phyloP scores from a whole-genome alignment of 2,113 vertebrate genomes.

The Festucalex cinctus region DNA sequence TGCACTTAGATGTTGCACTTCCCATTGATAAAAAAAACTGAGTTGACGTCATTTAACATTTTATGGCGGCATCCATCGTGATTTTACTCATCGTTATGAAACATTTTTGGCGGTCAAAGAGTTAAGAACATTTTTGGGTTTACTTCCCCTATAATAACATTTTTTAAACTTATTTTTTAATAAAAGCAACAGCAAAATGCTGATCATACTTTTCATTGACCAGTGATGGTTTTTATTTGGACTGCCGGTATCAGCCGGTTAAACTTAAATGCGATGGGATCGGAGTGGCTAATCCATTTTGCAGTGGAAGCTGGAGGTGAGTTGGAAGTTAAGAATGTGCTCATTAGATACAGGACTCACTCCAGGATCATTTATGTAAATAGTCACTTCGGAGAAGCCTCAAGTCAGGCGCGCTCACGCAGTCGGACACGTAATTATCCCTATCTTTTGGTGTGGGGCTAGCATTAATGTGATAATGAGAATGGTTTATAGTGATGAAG shows the following conservation, averaged over 20 bases:
- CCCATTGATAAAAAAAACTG: too few species aligned
- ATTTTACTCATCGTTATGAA: too few species aligned
- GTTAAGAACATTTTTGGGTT: too few species aligned
- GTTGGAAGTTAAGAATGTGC: not conserved
- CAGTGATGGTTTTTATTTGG: too few species aligned
- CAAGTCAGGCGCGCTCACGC: not conserved
- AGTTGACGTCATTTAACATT: too few species aligned
- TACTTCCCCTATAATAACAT: too few species aligned
- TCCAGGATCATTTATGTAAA: not conserved
- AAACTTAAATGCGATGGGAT: not conserved
- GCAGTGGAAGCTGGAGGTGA: not conserved
- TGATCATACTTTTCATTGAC: too few species aligned
- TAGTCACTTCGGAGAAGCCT: slow-evolving; percentile 1
- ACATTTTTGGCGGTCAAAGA: too few species aligned
- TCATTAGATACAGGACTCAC: slow-evolving; percentile 5
- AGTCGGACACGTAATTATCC: not conserved
- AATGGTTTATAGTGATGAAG: slow-evolving; percentile 1
- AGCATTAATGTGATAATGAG: slow-evolving; percentile 4
- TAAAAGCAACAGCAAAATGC: too few species aligned
- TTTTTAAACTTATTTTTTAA: too few species aligned
- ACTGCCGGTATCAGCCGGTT: not conserved
- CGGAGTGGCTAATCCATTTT: not conserved
- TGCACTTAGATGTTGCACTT: too few species aligned
- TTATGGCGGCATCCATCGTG: too few species aligned
- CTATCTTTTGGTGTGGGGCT: slow-evolving; percentile 2